Evolutionary conservation across 2,797 vertebrate species (phyloP).

Genomic region (Echeneis naucrates): DNA sequence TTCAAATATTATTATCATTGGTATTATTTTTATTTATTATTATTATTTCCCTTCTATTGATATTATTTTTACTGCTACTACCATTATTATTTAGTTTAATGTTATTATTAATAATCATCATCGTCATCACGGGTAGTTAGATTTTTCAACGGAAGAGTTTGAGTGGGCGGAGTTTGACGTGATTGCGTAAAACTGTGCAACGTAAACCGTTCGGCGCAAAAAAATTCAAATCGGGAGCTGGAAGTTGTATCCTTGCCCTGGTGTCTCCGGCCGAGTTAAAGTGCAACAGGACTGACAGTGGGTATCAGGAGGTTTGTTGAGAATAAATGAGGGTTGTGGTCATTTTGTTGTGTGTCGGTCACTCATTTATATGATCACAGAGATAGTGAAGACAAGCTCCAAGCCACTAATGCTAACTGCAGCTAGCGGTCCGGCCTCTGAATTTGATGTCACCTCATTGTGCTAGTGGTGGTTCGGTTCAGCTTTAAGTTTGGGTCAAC

Average conservation of each 20-base stretch:
- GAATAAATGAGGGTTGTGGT: rapidly evolving
- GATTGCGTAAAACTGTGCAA: constrained; percentile 27
- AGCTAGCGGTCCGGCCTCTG: no score
- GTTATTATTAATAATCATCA: no score
- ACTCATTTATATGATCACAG: background rate
- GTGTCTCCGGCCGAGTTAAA: rapidly evolving
- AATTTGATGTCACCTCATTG: constrained; percentile 45
- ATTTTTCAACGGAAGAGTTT: no score
- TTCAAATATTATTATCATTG: no score
- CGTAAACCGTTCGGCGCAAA: constrained; percentile 87
- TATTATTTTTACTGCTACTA: background rate
- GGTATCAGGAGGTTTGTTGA: constrained; percentile 19
- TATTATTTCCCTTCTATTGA: no score
- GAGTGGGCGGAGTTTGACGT: constrained; percentile 57
- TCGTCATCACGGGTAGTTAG: no score
- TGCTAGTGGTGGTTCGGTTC: background rate
- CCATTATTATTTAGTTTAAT: background rate
- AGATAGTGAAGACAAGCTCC: background rate
- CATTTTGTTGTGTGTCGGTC: rapidly evolving
- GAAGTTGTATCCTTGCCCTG: constrained; percentile 20
- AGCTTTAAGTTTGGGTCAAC: background rate
- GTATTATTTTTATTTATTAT: no score
- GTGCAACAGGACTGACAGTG: background rate
- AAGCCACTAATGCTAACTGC: constrained; percentile 33
- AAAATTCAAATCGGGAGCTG: constrained; percentile 83